These are phyloP conservation scores for Platygyra sinensis DNA, from an alignment of 64 coral and sea anemone species.

Conservation along the genomic window DNA sequence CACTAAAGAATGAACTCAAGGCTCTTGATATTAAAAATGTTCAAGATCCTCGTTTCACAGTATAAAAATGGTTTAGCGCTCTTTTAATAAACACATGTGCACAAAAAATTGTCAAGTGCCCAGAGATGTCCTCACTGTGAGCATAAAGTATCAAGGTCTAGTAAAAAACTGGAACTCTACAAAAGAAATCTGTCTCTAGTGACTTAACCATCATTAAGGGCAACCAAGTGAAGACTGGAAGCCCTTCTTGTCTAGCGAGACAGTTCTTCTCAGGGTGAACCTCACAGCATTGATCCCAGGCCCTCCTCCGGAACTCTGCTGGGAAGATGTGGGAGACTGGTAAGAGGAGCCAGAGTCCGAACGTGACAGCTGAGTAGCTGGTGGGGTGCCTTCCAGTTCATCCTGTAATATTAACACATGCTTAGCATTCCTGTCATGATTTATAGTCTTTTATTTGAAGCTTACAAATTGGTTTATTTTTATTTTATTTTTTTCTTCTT, in stretches of 20 bases:
- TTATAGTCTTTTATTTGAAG: too few relatives aligned
- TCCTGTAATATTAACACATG: background rate
- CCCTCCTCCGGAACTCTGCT: conserved; percentile 25
- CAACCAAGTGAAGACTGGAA: background rate
- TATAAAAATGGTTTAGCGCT: too few relatives aligned
- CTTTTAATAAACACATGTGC: background rate
- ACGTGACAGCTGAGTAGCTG: conserved; percentile 27
- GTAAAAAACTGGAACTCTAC: background rate
- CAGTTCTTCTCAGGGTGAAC: conserved; percentile 52
- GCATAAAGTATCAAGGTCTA: background rate
- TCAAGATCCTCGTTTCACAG: too few relatives aligned
- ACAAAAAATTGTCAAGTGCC: background rate
- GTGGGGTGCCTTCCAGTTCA: conserved; percentile 28
- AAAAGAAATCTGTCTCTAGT: background rate
- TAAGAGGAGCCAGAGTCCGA: conserved; percentile 42
- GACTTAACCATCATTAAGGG: background rate
- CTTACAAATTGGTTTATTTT: too few relatives aligned
- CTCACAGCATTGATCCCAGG: conserved; percentile 51
- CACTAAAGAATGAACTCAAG: too few relatives aligned
- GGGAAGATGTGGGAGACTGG: conserved; percentile 8
- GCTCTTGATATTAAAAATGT: too few relatives aligned
- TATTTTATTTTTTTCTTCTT: too few relatives aligned
- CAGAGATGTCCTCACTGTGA: background rate
- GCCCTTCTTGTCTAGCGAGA: conserved; percentile 52
- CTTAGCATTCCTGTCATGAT: too few relatives aligned